These are phyloP conservation scores for Aurelia aurita DNA, from an alignment of 30 jellyfish, hydroid and myxozoan genomes.

Conservation along the genomic window DNA sequence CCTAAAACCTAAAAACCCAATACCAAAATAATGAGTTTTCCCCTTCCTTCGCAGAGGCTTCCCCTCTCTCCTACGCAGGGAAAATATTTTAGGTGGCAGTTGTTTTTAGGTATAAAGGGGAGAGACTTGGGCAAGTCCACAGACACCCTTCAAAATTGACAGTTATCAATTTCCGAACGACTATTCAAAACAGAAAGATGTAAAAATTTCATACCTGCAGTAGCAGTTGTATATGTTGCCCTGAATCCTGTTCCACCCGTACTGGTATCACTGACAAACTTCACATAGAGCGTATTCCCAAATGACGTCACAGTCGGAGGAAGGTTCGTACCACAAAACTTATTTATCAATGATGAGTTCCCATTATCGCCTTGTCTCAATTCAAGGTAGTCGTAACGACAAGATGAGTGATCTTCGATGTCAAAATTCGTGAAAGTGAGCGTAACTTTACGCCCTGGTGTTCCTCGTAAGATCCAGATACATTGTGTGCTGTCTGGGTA, in stretches of 20 bases:
- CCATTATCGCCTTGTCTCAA: conserved; percentile 64
- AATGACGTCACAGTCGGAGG: conserved; percentile 75
- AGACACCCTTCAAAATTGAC: too few relatives aligned
- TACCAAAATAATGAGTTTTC: too few relatives aligned
- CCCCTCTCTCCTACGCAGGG: too few relatives aligned
- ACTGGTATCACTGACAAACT: conserved; percentile 52
- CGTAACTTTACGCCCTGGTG: conserved; percentile 78
- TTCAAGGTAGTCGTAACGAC: conserved; percentile 80
- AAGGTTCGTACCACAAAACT: conserved; percentile 66
- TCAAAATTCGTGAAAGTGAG: conserved; percentile 71
- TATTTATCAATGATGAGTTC: conserved; percentile 23
- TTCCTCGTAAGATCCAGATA: conserved; percentile 77
- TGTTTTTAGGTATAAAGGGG: too few relatives aligned
- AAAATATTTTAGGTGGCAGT: too few relatives aligned
- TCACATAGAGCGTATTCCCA: conserved; percentile 68
- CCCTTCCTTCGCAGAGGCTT: too few relatives aligned
- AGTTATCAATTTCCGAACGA: too few relatives aligned
- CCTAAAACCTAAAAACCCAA: too few relatives aligned
- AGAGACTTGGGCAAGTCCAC: too few relatives aligned
- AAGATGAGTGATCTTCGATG: conserved; percentile 45
- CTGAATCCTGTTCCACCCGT: conserved; percentile 77
- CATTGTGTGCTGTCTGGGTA: conserved; percentile 72
- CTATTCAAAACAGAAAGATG: too few relatives aligned
- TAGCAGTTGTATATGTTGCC: conserved; percentile 67
- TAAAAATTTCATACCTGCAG: conserved; percentile 55